These are phyloP conservation scores for Pristiophorus japonicus DNA, from an alignment of 2,113 vertebrate species.

Conservation along the genomic window DNA sequence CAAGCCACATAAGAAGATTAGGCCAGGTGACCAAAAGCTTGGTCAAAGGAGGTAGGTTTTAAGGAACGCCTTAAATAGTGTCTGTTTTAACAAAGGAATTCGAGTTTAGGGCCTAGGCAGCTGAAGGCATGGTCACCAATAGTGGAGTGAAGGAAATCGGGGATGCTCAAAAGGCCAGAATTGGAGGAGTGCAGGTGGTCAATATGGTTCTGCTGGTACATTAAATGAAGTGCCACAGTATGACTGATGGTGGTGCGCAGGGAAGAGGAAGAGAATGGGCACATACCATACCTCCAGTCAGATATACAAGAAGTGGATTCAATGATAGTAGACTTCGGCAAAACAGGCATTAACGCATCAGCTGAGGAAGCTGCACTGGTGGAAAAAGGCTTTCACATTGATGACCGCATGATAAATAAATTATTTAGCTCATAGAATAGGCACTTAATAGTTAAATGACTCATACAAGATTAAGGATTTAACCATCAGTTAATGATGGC, in stretches of 20 bases:
- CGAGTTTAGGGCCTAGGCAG: background rate
- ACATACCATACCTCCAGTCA: background rate
- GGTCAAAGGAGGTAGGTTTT: background rate
- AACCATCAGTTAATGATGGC: background rate
- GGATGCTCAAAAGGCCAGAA: background rate
- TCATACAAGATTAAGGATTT: too few relatives aligned
- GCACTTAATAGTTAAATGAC: background rate
- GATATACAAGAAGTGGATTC: background rate
- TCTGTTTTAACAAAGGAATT: background rate
- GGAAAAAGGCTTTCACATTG: background rate
- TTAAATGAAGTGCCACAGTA: background rate
- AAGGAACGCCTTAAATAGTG: background rate
- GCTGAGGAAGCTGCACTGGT: background rate
- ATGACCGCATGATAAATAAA: background rate
- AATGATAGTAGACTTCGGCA: background rate
- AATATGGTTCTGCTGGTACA: background rate
- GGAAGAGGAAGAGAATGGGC: background rate
- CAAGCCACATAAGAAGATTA: background rate
- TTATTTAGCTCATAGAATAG: background rate
- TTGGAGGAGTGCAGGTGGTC: background rate
- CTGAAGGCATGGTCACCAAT: background rate
- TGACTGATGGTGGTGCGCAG: background rate
- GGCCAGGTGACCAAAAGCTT: background rate
- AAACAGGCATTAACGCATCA: background rate
- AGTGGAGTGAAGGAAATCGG: background rate